Percentiles rank a stretch among this genome's conserved stretches.
Conservation (phyloP, 1,140 invertebrate species). For the Mercenaria mercenaria region DNA sequence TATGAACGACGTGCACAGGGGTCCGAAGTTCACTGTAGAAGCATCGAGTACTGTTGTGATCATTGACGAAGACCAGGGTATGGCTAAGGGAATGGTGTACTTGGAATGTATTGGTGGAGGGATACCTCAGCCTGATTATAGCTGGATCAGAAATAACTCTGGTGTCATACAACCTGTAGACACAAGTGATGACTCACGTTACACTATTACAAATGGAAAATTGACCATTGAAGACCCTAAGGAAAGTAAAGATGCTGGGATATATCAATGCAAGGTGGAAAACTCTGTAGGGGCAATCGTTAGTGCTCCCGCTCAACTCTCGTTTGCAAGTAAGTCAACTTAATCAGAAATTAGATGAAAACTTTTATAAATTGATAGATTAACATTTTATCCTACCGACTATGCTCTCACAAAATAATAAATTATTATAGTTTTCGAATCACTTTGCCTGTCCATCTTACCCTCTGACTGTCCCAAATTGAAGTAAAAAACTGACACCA, state of each 20-base stretch:
- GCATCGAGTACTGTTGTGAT: slow-evolving; percentile 71
- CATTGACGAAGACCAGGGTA: neutral
- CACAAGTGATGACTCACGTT: neutral
- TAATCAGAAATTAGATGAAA: too few species aligned
- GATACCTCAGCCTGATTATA: slow-evolving; percentile 70
- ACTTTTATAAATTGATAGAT: too few species aligned
- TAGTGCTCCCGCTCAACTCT: slow-evolving; percentile 67
- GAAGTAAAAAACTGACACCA: too few species aligned
- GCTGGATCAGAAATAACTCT: slow-evolving; percentile 64
- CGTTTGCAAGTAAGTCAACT: slow-evolving; percentile 75
- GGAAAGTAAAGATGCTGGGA: slow-evolving; percentile 67
- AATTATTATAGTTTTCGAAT: too few species aligned
- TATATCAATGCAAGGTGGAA: slow-evolving; percentile 72
- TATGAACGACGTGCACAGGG: slow-evolving; percentile 69
- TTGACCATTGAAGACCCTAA: slow-evolving; percentile 68
- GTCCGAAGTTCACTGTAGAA: slow-evolving; percentile 72
- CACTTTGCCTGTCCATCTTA: too few species aligned
- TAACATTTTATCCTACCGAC: too few species aligned
- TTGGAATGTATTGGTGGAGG: slow-evolving; percentile 74
- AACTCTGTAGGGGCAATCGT: slow-evolving; percentile 71
- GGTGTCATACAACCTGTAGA: neutral
- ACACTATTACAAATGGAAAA: slow-evolving; percentile 72
- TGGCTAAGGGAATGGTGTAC: slow-evolving; percentile 17
- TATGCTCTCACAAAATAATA: too few species aligned
- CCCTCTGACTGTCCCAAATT: too few species aligned